Evolutionary conservation across 2,797 vertebrate genomes (phyloP).

Genomic region (Masticophis lateralis): DNA sequence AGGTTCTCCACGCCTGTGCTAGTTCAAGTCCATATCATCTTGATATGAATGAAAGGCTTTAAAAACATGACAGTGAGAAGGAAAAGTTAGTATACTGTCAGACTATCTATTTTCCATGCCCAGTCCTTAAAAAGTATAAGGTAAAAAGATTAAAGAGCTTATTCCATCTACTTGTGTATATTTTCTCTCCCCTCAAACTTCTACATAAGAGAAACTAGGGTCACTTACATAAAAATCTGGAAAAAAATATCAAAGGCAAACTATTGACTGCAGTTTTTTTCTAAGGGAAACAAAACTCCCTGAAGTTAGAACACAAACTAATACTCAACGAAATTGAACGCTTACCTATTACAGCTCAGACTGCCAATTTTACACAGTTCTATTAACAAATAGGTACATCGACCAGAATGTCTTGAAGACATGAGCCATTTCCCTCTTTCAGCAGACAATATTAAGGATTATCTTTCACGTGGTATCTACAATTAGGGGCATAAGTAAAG

Average conservation of each 20-base stretch:
- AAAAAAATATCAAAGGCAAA: neutral
- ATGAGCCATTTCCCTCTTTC: neutral
- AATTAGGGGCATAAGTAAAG: neutral
- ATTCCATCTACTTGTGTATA: neutral
- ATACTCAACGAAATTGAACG: neutral
- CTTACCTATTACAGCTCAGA: neutral
- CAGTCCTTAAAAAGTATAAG: too few species aligned
- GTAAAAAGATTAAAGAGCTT: neutral
- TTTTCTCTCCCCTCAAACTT: neutral
- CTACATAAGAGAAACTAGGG: neutral
- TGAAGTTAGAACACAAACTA: neutral
- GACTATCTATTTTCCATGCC: neutral
- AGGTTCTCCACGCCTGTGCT: neutral
- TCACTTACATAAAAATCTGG: neutral
- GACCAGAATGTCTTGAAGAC: neutral
- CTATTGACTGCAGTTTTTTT: neutral
- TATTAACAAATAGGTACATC: neutral
- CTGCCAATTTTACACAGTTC: neutral
- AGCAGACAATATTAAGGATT: neutral
- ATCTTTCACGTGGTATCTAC: neutral
- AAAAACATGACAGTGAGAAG: neutral
- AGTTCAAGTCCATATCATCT: neutral
- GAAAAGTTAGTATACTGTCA: neutral
- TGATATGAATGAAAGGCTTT: neutral
- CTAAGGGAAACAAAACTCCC: neutral